A percentile compares a stretch with the other conserved stretches of the same genome.
These are phyloP conservation scores for Acomys russatus DNA, from an alignment of 2,797 vertebrate genomes.

Conservation along the genomic window DNA sequence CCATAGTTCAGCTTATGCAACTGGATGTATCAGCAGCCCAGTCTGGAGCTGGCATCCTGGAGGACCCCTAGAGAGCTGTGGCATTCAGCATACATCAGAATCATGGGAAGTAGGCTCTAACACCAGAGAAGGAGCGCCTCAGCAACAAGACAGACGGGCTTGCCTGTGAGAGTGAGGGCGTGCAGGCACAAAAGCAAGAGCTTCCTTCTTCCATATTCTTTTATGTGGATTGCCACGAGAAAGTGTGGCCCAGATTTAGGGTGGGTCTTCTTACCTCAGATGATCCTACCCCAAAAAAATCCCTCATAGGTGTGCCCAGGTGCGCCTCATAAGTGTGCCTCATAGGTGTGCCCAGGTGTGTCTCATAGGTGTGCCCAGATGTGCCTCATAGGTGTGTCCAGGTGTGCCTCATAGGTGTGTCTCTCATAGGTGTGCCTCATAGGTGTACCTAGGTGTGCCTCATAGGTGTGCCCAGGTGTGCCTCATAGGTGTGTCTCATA, in stretches of 20 bases:
- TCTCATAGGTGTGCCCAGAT: too few species aligned
- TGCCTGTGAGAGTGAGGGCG: too few species aligned
- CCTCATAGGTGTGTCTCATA: too few species aligned
- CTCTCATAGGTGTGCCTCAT: too few species aligned
- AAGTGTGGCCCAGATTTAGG: background rate
- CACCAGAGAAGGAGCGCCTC: background rate
- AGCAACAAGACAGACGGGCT: background rate
- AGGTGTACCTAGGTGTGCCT: background rate
- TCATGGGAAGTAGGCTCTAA: background rate
- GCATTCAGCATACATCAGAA: fast-evolving
- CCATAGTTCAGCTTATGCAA: background rate
- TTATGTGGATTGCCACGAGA: background rate
- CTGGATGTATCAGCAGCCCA: background rate
- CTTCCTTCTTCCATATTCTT: background rate
- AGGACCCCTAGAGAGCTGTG: background rate
- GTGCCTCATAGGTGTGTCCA: background rate
- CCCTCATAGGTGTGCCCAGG: background rate
- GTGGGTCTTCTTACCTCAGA: background rate
- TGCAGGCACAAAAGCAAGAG: background rate
- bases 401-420: too few species aligned
- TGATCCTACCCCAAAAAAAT: background rate
- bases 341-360: too few species aligned
- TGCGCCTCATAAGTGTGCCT: background rate
- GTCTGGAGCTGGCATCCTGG: background rate
- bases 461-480: background rate